Evolutionary conservation across 1,140 invertebrate genomes (phyloP).

Genomic region (Neomicropteryx cornuta): DNA sequence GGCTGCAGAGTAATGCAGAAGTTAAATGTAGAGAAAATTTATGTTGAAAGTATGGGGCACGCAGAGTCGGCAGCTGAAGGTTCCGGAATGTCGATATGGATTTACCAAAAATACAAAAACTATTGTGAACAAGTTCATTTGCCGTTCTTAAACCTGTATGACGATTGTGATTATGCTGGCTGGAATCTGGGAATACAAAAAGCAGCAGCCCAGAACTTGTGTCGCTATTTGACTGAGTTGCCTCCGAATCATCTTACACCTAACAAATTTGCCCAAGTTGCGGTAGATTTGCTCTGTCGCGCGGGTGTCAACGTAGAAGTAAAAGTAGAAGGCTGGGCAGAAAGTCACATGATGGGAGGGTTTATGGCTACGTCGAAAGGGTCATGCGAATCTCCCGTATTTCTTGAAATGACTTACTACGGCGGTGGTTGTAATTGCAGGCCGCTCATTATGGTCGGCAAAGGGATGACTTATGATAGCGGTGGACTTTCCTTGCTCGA

Average conservation of each 20-base stretch:
- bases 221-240: constrained; percentile 64
- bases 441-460: constrained; percentile 61
- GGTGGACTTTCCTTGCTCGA: constrained; percentile 82
- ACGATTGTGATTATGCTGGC: constrained; percentile 39
- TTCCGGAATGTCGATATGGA: constrained; percentile 47
- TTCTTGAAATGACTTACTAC: constrained; percentile 59
- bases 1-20: constrained; percentile 44
- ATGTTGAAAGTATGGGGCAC: constrained; percentile 59
- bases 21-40: constrained; percentile 45
- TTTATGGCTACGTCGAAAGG: constrained; percentile 45
- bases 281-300: constrained; percentile 39
- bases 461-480: constrained; percentile 86
- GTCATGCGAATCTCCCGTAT: constrained; percentile 56
- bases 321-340: constrained; percentile 37
- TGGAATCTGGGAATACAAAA: constrained; percentile 64
- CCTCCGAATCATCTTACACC: constrained; percentile 84
- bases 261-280: constrained; percentile 63
- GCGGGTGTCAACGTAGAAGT: constrained; percentile 53
- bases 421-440: no score
- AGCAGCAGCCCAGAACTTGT: constrained; percentile 77
- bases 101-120: constrained; percentile 46
- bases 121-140: constrained; percentile 8
- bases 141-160: constrained; percentile 22
- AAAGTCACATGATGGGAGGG: constrained; percentile 28
- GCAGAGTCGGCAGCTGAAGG: constrained; percentile 69